Evolutionary conservation across 2,113 vertebrate genomes (phyloP).

Genomic region (Grantiella picta): DNA sequence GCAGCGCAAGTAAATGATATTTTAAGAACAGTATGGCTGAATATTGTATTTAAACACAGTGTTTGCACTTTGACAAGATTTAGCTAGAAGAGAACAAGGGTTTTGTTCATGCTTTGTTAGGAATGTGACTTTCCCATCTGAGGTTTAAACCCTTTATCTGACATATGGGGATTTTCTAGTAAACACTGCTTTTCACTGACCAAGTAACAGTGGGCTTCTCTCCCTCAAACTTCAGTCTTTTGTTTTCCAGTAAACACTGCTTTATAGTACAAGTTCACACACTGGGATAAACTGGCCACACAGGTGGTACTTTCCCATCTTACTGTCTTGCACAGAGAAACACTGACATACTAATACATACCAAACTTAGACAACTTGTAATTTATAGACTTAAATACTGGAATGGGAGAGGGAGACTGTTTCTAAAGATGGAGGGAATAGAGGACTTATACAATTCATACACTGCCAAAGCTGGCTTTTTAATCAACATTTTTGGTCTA

Average conservation of each 20-base stretch:
- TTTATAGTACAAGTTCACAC: conserved; percentile 46
- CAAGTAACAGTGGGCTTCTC: conserved; percentile 18
- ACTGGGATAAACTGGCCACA: conserved; percentile 18
- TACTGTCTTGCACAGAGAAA: conserved; percentile 66
- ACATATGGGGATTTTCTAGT: conserved; percentile 19
- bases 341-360: conserved; percentile 69
- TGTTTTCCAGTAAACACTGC: conserved; percentile 57
- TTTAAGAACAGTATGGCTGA: conserved; percentile 70
- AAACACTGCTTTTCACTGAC: conserved; percentile 55
- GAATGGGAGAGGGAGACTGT: conserved; percentile 37
- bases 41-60: conserved; percentile 71
- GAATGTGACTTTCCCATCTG: conserved; percentile 36
- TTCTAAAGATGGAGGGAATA: conserved; percentile 55
- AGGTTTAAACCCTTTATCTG: conserved; percentile 49
- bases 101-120: conserved; percentile 72
- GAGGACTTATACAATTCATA: conserved; percentile 57
- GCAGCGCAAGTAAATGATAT: conserved; percentile 69
- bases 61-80: conserved; percentile 67
- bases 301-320: conserved; percentile 46
- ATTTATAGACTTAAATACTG: conserved; percentile 67
- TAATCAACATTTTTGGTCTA: conserved; percentile 64
- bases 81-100: conserved; percentile 68
- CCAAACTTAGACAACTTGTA: conserved; percentile 61
- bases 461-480: conserved; percentile 52
- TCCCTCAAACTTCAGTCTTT: conserved; percentile 21